Evolutionary conservation across 2,888 invertebrate genomes (phyloP), one percentile per base, ranked within the genome.

Genomic region (Stegophylla sp.): DNA sequence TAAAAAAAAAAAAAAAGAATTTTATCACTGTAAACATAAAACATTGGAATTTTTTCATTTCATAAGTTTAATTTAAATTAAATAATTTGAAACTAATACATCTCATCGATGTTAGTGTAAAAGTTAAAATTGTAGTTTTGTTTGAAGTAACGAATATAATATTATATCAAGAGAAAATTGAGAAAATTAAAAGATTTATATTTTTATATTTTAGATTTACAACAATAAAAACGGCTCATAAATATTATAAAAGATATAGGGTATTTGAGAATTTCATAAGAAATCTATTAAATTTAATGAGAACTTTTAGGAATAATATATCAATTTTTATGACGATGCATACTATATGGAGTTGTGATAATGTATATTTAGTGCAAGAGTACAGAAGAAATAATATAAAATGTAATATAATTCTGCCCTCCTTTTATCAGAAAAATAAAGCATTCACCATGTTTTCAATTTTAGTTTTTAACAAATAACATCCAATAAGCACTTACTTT

Each of bases 11-110:
- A 9, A 34, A 53, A 4, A 41, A 53, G 28, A 20, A 20, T 71
- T 71, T 41, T 10, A 15, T 53, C 4, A 5, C 34, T 15, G 53
- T 53, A 5, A 51, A 4, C 28, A 34, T 13, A 71, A 13, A 71
- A 53, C 53, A 53, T 71, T 53, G 34, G n/a, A 53, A 71, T 34
- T 41, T 53, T 20, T 71, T n/a, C n/a, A n/a, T 53, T 71, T 71
- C 15, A 34, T 23, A 34, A 53, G 41, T 71, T 53, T 23, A 56
- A n/a, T n/a, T n/a, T n/a, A n/a, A n/a, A n/a, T n/a, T n/a, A 71
- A 71, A 34, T 34, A 41, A 71, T 53, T 53, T 10, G 26, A 1
- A 59, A 72, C 43, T 59, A 59, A 56, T 20, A 13, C 72, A 1
- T 43, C 72, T 43, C 63, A 48, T 74, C 48, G 48, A 48, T 74